phyloP scores from a whole-genome alignment of 2,113 vertebrate genomes.

The Circaetus gallicus region DNA sequence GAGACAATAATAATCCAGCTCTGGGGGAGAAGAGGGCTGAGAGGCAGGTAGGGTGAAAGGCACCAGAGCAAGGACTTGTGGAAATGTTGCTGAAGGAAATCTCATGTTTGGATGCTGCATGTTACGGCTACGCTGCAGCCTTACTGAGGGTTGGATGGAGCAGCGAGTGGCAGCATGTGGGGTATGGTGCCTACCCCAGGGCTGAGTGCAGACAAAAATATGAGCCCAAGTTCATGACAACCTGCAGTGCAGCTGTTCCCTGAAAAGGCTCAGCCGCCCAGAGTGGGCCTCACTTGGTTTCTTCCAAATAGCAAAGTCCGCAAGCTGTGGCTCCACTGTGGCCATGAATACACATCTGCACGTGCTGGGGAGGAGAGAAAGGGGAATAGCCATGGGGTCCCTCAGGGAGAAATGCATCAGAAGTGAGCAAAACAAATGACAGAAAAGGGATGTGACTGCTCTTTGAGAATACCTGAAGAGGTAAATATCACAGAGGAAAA shows the following conservation, averaged over 20 bases:
- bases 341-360: not conserved
- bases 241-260: not conserved
- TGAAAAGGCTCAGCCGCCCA: not conserved
- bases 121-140: not conserved
- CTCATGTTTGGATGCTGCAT: not conserved
- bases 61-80: not conserved
- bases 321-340: not conserved
- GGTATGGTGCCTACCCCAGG: too few relatives aligned
- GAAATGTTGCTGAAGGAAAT: not conserved
- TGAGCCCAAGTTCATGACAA: not conserved
- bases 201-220: not conserved
- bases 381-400: not conserved
- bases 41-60: not conserved
- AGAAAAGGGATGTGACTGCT: not conserved
- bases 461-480: not conserved
- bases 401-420: not conserved
- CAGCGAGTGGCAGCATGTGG: fast-evolving
- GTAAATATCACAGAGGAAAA: not conserved
- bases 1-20: not conserved
- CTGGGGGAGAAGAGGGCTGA: not conserved
- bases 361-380: not conserved
- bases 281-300: not conserved
- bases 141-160: not conserved
- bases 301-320: not conserved
- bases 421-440: not conserved